Evolutionary conservation across 1,140 invertebrate genomes (phyloP).

Genomic region (Sogatella furcifera): DNA sequence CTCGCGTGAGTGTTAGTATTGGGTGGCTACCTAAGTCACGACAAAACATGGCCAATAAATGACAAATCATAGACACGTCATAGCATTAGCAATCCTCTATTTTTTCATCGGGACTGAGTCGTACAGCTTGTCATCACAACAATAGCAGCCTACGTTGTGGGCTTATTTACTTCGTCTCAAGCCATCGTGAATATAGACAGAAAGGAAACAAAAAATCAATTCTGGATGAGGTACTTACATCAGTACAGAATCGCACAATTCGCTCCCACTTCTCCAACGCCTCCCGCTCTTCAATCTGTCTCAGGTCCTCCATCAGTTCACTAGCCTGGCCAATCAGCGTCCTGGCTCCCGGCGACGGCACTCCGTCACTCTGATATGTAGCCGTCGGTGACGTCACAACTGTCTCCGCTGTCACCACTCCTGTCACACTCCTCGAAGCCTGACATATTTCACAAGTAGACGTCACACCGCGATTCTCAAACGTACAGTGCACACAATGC

Average conservation of each 20-base stretch:
- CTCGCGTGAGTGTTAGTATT: too few relatives aligned
- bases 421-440: conserved; percentile 35
- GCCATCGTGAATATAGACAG: too few relatives aligned
- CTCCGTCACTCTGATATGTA: conserved; percentile 9
- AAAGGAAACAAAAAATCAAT: too few relatives aligned
- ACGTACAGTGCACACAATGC: conserved; percentile 73
- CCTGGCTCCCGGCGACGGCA: conserved; percentile 16
- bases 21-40: too few relatives aligned
- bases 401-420: conserved; percentile 7
- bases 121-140: too few relatives aligned
- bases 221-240: too few relatives aligned
- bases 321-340: conserved; percentile 46
- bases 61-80: too few relatives aligned
- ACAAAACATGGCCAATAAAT: too few relatives aligned
- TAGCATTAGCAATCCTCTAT: too few relatives aligned
- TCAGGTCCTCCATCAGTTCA: conserved; percentile 72
- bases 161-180: too few relatives aligned
- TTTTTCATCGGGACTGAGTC: too few relatives aligned
- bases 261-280: conserved; percentile 73
- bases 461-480: conserved; percentile 57
- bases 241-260: conserved; percentile 70
- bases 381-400: conserved; percentile 30
- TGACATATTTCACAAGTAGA: conserved; percentile 75
- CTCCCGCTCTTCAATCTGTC: conserved; percentile 68
- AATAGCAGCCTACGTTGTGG: too few relatives aligned